Evolutionary conservation across 2,888 invertebrate genomes (phyloP), one percentile per base, ranked within the genome.

Genomic region (Keiferia lycopersicella): DNA sequence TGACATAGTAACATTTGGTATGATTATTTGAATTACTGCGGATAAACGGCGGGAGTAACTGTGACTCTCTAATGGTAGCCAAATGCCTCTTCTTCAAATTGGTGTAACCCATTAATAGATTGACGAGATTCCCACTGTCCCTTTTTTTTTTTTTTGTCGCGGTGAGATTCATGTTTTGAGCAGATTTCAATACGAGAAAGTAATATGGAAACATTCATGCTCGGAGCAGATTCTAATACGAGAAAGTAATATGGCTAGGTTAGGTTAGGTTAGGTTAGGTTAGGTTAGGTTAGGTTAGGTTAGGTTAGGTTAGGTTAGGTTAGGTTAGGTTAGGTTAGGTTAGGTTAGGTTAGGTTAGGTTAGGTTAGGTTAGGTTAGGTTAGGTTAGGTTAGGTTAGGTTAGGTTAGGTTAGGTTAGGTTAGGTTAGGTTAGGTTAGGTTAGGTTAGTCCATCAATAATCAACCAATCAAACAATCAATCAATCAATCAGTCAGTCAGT

Each of bases 381-480:
- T 64, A 68, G 66, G 66, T 68, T 66, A 66, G 68, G 66, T 68
- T 68, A 66, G 68, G 68, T 65, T 65, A 68, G 66, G 66, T 66
- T 66, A 68, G 68, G 68, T 68, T 67, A 68, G 68, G 68, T 66
- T 68, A 68, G 66, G 66, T 64, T 68, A 68, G 68, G 65, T 66
- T 65, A 65, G 65, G 66, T 65, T 66, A 68, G 67, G 67, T 68
- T 68, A 66, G 67, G 63, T 65, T 65, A 63, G 65, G 65, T 68
- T 68, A 68, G 69, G 69, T 68, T 67, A 68, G 67, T 26, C 26
- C 2, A 26, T 26, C 26, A 26, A 26, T 26, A 26, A 26, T 26
- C 26, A 26, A 26, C 6, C 26, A 26, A 26, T 26, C 26, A 26
- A 26, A 4, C 11, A 41, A 41, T 41, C 11, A 41, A 41, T 41